These are phyloP conservation scores for Muraenolepis orangiensis DNA, from an alignment of 2,797 vertebrate genomes.

Conservation along the genomic window DNA sequence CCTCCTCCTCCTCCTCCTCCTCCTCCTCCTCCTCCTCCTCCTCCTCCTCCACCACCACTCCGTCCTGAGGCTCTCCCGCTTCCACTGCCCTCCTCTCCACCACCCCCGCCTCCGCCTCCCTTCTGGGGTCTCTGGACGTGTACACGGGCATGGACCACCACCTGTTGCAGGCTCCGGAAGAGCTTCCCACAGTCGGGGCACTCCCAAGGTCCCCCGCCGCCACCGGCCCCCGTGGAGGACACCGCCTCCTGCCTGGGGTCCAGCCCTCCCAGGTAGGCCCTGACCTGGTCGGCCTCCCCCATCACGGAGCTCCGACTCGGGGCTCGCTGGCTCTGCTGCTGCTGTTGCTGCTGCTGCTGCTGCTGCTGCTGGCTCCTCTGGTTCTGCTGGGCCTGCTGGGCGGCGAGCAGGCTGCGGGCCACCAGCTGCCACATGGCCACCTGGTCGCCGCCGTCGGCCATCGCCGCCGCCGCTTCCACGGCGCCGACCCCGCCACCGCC, in stretches of 20 bases:
- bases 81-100: conserved; percentile 38
- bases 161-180: conserved; percentile 78
- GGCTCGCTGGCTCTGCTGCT: conserved; percentile 57
- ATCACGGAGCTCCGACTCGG: conserved; percentile 58
- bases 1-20: conserved; percentile 56
- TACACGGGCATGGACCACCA: conserved; percentile 76
- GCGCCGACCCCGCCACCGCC: conserved; percentile 9
- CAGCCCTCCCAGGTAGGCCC: conserved; percentile 69
- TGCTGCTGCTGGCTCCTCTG: conserved; percentile 51
- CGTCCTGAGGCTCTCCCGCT: conserved; percentile 24
- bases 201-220: conserved; percentile 70
- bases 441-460: conserved; percentile 68
- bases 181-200: conserved; percentile 80
- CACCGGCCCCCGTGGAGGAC: conserved; percentile 27
- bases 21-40: conserved; percentile 60
- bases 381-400: conserved; percentile 61
- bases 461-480: conserved; percentile 24
- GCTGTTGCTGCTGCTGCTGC: conserved; percentile 58
- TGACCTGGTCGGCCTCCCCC: conserved; percentile 71
- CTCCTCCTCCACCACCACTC: conserved; percentile 39
- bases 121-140: conserved; percentile 70
- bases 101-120: conserved; percentile 42
- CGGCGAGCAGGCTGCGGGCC: conserved; percentile 67
- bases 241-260: conserved; percentile 60
- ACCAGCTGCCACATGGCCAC: conserved; percentile 80